Base-by-base conservation (phyloP, 2,888 invertebrate genomes). In the Drosophila testacea region DNA sequence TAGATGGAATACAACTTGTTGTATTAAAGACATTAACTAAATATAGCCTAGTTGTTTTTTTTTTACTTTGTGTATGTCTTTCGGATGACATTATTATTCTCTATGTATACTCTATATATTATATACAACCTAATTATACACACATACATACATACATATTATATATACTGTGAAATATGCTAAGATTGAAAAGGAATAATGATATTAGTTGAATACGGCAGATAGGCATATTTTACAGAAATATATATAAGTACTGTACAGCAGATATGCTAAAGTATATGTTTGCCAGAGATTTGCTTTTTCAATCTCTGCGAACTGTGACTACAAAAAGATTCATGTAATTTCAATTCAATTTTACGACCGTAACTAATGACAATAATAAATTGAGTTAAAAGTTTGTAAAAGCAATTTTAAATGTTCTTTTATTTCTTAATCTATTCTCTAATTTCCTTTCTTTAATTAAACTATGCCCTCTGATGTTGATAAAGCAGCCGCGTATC, bases 311-410 rank as follows among this genome's bases (percentile, higher is more conserved):
- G 50, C 47, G 39, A 51, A 36, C 16, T 50, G 30, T 36, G 13
- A 34, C 52, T 16, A 36, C 11, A 9, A 63, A 52, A 22, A 47
- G 30, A 42, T 62, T 41, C 32, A 50, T 79, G 55, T 60, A 66
- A 66, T 59, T 69, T 59, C 68, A 61, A 75, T 63, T 71, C 57
- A 48, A 65, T 68, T 59, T 77, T 69, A 32, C 82, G 70, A 70
- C 61, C 54, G 59, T 85, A 77, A 88, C 79, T 81, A 84, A 83
- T 51, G 83, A 84, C 83, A 84, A 84, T 83, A 83, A 83, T 84
- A 69, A 83, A 75, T 64, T 54, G 69, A 61, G 69, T 78, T 72
- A 71, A 82, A 84, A 61, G 84, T 88, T 86, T 88, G 50, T 83
- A 80, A 72, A 80, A 77, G 52, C 34, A 28, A 68, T 34, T 38